These are phyloP conservation scores for Rhyacophila brunnea DNA, from an alignment of 1,140 invertebrate species.

Conservation along the genomic window DNA sequence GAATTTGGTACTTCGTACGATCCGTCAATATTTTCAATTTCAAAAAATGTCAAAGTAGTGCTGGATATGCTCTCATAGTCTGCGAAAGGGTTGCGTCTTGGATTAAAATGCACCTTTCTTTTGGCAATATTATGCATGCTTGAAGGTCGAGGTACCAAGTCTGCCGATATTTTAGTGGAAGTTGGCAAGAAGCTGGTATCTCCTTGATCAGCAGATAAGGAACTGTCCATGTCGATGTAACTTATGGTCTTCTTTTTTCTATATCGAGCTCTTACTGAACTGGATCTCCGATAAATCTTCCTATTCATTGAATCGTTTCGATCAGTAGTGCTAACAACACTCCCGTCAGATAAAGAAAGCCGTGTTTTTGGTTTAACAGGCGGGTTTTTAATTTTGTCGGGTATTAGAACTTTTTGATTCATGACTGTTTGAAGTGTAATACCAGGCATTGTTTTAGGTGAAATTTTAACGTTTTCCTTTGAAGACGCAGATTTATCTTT, in stretches of 20 bases:
- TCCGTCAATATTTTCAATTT: conserved; percentile 45
- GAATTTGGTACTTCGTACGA: conserved; percentile 35
- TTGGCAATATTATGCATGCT: conserved; percentile 44
- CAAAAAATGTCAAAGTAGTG: conserved; percentile 49
- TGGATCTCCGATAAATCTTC: conserved; percentile 34
- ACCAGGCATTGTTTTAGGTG: conserved; percentile 15
- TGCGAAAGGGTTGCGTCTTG: conserved; percentile 46
- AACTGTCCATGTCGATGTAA: conserved; percentile 56
- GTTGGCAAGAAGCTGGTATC: conserved; percentile 57
- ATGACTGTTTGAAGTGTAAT: conserved; percentile 47
- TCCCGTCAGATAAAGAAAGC: conserved; percentile 13
- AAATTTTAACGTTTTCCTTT: not conserved
- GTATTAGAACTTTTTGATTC: conserved; percentile 32
- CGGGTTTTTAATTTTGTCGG: not conserved
- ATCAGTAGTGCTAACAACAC: conserved; percentile 13
- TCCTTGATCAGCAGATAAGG: conserved; percentile 56
- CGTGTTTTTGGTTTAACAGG: not conserved
- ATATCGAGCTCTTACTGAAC: conserved; percentile 38
- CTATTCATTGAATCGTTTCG: not conserved
- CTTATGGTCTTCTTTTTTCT: conserved; percentile 42
- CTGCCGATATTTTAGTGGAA: conserved; percentile 51
- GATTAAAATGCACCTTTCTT: conserved; percentile 50
- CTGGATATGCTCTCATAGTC: conserved; percentile 51
- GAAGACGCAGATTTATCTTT: not conserved
- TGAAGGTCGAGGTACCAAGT: conserved; percentile 47